Evolutionary conservation across 2,113 vertebrate species (phyloP).

Genomic region (pig (Sus scrofa)): T2T-Sscrofa CM000827.6:43650501-43651000

Average conservation of each 20-base stretch:
- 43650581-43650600: neutral
- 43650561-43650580: neutral
- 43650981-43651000: neutral
- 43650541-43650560: neutral
- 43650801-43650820: neutral
- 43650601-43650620: neutral
- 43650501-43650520: neutral
- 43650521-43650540: neutral
- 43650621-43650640: neutral
- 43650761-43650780: neutral
- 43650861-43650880: neutral
- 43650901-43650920: neutral
- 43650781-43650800: neutral
- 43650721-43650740: neutral
- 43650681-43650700: neutral
- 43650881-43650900: neutral
- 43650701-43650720: neutral
- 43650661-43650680: neutral
- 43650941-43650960: neutral
- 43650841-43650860: neutral
- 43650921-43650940: neutral
- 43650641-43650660: neutral
- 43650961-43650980: neutral
- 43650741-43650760: neutral
- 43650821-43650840: neutral